Evolutionary conservation across 2,888 invertebrate species (phyloP).

Genomic region (Auanema sp.): DNA sequence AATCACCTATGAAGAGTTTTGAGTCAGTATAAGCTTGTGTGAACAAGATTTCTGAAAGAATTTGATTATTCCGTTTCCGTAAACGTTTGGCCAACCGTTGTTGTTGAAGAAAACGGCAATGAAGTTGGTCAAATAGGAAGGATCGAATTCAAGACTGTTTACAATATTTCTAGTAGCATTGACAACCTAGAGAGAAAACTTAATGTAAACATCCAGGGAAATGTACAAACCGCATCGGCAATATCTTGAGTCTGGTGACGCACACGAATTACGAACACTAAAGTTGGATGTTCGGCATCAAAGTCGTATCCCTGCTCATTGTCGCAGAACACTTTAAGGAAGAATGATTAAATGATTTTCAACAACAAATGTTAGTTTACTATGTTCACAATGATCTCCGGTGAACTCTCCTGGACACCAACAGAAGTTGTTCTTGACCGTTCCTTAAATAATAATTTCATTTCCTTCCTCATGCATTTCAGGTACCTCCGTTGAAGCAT

Average conservation of each 20-base stretch:
- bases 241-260: slow-evolving; percentile 32
- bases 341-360: neutral
- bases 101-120: slow-evolving; percentile 50
- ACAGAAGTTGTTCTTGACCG: slow-evolving; percentile 25
- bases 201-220: neutral
- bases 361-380: slow-evolving; percentile 5
- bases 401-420: slow-evolving; percentile 35
- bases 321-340: slow-evolving; percentile 33
- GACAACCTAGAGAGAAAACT: slow-evolving; percentile 14
- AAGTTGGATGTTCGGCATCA: slow-evolving; percentile 44
- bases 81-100: too few species aligned
- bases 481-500: slow-evolving; percentile 42
- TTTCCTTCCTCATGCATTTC: neutral
- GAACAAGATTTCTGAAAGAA: slow-evolving; percentile 14
- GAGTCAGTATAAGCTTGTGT: slow-evolving; percentile 8
- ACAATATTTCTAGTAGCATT: slow-evolving; percentile 21
- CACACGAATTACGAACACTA: slow-evolving; percentile 44
- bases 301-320: slow-evolving; percentile 33
- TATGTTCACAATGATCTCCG: slow-evolving; percentile 44
- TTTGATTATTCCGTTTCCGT: too few species aligned
- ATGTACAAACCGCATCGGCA: slow-evolving; percentile 29
- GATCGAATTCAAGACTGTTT: slow-evolving; percentile 29
- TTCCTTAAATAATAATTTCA: slow-evolving; percentile 17
- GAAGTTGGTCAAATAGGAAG: slow-evolving; percentile 41
- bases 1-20: neutral